Percentiles rank a stretch among this genome's conserved stretches.
These are phyloP conservation scores for Linnaemya vulpina DNA, from an alignment of 2,888 invertebrate genomes.

Conservation along the genomic window DNA sequence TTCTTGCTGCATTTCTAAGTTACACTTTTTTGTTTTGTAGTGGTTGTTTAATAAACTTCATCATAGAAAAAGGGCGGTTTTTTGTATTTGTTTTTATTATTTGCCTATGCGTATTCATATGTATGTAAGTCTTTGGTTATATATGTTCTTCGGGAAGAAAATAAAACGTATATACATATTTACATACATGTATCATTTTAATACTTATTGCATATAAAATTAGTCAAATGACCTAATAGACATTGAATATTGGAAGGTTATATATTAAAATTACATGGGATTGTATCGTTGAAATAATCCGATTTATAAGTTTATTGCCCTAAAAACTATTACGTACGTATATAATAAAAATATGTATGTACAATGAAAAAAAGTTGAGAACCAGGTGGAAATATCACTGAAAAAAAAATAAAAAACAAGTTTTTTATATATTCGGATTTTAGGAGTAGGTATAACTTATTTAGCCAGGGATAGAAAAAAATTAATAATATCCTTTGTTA, in stretches of 20 bases:
- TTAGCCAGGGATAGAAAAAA: too few species aligned
- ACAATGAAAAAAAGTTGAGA: too few species aligned
- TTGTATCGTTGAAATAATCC: constrained; percentile 27
- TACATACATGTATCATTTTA: constrained; percentile 5
- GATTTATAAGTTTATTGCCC: neutral
- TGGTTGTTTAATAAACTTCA: constrained; percentile 54
- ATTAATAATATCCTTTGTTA: too few species aligned
- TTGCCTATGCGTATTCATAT: constrained; percentile 38
- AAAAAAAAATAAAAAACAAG: too few species aligned
- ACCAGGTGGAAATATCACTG: too few species aligned
- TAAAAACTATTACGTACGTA: neutral
- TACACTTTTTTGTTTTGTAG: constrained; percentile 26
- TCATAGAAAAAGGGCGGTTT: constrained; percentile 20
- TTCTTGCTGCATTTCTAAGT: neutral
- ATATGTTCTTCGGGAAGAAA: constrained; percentile 32
- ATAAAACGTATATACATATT: neutral
- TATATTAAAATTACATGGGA: constrained; percentile 25
- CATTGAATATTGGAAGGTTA: constrained; percentile 23
- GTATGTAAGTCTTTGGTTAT: constrained; percentile 18
- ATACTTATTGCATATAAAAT: constrained; percentile 13
- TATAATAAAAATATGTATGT: neutral
- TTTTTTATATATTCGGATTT: too few species aligned
- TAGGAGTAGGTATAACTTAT: too few species aligned
- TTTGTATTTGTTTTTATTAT: constrained; percentile 45
- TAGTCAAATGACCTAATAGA: constrained; percentile 34